Conservation (phyloP, 2,888 invertebrate species). For the Anthophora plumipes region DNA sequence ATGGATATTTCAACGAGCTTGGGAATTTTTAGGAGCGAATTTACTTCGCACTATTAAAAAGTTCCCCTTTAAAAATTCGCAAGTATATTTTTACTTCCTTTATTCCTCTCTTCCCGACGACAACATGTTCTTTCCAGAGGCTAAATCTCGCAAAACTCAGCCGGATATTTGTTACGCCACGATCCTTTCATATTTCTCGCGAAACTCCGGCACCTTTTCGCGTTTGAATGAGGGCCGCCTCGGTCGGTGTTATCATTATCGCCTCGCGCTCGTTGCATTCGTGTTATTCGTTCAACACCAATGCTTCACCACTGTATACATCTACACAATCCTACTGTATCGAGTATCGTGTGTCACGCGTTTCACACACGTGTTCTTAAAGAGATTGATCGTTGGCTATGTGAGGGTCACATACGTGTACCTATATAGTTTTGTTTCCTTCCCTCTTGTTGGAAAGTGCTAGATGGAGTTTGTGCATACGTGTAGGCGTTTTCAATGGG, state of each 20-base stretch:
- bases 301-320: too few relatives aligned
- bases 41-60: too few relatives aligned
- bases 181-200: neutral
- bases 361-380: conserved; percentile 17
- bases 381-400: conserved; percentile 22
- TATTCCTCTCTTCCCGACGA: neutral
- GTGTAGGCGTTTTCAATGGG: conserved; percentile 5
- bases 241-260: conserved; percentile 39
- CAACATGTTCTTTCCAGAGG: neutral
- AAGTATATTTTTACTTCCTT: too few relatives aligned
- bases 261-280: conserved; percentile 13
- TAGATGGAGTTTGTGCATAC: neutral
- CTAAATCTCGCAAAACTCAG: neutral
- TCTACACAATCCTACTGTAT: neutral
- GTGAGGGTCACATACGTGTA: neutral
- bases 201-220: neutral
- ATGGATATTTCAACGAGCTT: too few relatives aligned
- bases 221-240: conserved; percentile 27
- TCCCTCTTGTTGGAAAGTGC: neutral
- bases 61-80: too few relatives aligned
- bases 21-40: too few relatives aligned
- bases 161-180: conserved; percentile 6
- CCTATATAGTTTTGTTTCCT: neutral
- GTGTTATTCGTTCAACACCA: conserved; percentile 2
- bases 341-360: conserved; percentile 18